Conservation (phyloP, 2,113 vertebrate species). For the Sialia sialis region DNA sequence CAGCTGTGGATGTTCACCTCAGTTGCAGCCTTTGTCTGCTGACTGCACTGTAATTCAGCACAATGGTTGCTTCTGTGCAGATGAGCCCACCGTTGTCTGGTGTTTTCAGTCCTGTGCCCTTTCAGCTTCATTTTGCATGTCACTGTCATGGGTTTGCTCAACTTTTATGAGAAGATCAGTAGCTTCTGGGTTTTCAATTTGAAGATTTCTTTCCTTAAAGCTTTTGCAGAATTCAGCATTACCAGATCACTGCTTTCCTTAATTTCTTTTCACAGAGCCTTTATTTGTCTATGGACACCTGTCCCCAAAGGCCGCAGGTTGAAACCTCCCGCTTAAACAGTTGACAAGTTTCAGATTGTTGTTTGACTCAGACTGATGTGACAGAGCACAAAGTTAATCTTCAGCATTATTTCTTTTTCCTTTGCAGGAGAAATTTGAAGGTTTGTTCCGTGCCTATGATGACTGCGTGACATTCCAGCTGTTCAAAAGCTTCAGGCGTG, state of each 20-base stretch:
- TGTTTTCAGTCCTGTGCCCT: background rate
- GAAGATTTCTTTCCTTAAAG: background rate
- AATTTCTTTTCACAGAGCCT: background rate
- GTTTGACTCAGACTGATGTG: background rate
- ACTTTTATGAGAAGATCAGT: background rate
- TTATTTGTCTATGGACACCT: background rate
- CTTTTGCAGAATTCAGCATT: background rate
- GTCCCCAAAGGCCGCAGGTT: background rate
- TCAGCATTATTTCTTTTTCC: background rate
- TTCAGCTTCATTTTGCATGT: background rate
- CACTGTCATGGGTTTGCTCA: background rate
- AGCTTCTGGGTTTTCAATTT: background rate
- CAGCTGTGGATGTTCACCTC: background rate
- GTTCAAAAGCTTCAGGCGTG: conserved; percentile 87
- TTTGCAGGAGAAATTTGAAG: conserved; percentile 85
- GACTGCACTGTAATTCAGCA: background rate
- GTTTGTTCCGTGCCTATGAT: conserved; percentile 82
- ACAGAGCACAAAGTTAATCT: background rate
- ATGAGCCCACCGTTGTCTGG: background rate
- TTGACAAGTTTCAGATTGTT: background rate
- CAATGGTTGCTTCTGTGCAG: background rate
- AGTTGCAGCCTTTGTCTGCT: background rate
- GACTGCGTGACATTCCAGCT: conserved; percentile 85
- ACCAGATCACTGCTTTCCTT: background rate
- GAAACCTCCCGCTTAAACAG: background rate